phyloP scores from a whole-genome alignment of 2,888 invertebrate species.

The Ellobium chinense region DNA sequence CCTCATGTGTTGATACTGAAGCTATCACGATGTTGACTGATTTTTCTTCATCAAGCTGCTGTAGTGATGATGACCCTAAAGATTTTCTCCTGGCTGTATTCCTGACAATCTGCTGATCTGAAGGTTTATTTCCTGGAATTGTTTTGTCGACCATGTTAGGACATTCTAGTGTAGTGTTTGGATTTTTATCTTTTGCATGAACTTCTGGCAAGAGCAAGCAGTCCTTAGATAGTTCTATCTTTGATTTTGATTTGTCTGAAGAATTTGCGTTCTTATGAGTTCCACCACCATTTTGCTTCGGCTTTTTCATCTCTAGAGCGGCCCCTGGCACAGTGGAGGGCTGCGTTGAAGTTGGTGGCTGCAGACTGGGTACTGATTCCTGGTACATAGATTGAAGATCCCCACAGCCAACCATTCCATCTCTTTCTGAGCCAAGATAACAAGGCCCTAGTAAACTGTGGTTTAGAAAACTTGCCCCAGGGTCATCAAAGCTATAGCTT shows the following conservation, averaged over 20 bases:
- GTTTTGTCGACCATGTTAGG: neutral
- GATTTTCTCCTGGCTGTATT: neutral
- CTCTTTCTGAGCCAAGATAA: slow-evolving; percentile 5
- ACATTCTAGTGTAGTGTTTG: neutral
- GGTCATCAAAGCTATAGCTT: slow-evolving; percentile 13
- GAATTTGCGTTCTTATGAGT: neutral
- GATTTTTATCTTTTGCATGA: neutral
- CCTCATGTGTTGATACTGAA: neutral
- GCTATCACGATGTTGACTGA: too few relatives aligned
- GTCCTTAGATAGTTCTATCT: neutral
- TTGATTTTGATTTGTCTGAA: neutral
- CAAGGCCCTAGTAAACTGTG: neutral
- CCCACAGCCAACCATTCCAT: slow-evolving; percentile 18
- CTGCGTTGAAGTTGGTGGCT: neutral
- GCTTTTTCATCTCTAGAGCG: too few relatives aligned
- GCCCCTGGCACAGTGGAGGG: neutral
- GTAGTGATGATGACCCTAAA: neutral
- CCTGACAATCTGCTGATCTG: neutral
- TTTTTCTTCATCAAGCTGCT: neutral
- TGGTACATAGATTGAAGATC: slow-evolving; percentile 38
- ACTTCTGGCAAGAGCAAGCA: neutral
- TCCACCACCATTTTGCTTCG: neutral
- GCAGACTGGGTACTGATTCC: neutral
- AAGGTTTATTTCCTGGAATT: neutral
- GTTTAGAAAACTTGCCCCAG: slow-evolving; percentile 23